A percentile compares a stretch with the other conserved stretches of the same genome.
Evolutionary conservation across 2,888 invertebrate genomes (phyloP).

Genomic region (Hirtodrosophila alboralis): DNA sequence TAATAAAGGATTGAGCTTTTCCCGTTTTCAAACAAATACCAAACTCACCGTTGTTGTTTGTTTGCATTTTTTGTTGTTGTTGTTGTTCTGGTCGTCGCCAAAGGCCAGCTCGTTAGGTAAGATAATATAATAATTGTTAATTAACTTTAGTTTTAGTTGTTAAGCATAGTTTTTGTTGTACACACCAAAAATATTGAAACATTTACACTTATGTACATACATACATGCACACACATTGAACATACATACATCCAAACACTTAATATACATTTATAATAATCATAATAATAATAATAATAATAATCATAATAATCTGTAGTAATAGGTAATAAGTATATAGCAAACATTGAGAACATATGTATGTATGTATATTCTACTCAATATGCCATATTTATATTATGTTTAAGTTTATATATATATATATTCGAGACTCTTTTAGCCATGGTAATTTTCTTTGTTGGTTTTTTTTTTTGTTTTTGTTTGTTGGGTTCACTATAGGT

Average conservation of each 20-base stretch:
- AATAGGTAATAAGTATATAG: conserved; percentile 71
- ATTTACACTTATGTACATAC: conserved; percentile 78
- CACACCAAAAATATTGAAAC: conserved; percentile 66
- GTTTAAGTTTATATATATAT: conserved; percentile 44
- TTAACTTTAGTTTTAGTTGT: conserved; percentile 66
- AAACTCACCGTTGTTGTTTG: conserved; percentile 60
- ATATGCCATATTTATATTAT: conserved; percentile 37
- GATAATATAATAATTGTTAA: conserved; percentile 65
- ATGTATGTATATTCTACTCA: conserved; percentile 20
- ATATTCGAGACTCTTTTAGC: conserved; percentile 77
- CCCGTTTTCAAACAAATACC: conserved; percentile 43
- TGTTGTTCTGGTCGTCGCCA: conserved; percentile 24
- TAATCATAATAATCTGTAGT: conserved; percentile 67
- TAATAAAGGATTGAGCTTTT: conserved; percentile 75
- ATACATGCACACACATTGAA: conserved; percentile 60
- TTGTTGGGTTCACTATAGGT: conserved; percentile 21
- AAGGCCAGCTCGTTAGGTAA: conserved; percentile 38
- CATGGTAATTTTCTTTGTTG: conserved; percentile 57
- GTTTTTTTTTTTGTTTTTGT: conserved; percentile 28
- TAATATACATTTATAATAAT: conserved; percentile 68
- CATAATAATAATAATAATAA: conserved; percentile 50
- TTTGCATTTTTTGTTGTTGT: conserved; percentile 16
- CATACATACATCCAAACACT: conserved; percentile 72
- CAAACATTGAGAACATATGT: conserved; percentile 61
- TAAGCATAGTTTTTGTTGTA: conserved; percentile 59